A percentile compares a stretch with the other conserved stretches of the same genome.
phyloP scores from a whole-genome alignment of 2,888 invertebrate species.

The Acanthosepion esculentum region DNA sequence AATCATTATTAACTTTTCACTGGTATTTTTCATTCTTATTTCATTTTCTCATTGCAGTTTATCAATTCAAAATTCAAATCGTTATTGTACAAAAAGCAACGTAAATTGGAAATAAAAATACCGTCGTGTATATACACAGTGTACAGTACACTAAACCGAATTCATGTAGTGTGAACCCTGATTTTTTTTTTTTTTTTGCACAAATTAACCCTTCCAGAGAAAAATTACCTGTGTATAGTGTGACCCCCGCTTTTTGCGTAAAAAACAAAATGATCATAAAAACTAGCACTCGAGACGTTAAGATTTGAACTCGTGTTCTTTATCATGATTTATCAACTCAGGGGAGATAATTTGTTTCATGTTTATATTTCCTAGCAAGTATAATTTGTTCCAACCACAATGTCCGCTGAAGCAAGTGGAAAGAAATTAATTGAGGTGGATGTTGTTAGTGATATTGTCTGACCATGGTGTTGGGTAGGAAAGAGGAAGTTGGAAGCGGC shows the following conservation, averaged over 20 bases:
- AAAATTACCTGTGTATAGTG: too few species aligned
- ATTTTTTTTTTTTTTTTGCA: too few species aligned
- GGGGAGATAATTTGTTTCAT: not conserved
- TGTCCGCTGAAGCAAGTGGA: slow-evolving; percentile 51
- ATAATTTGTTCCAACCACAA: not conserved
- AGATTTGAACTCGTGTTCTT: not conserved
- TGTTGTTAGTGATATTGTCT: slow-evolving; percentile 71
- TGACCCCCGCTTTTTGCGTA: too few species aligned
- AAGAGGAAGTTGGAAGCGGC: slow-evolving; percentile 71
- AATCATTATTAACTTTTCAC: not conserved
- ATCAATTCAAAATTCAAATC: too few species aligned
- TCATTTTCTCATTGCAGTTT: not conserved
- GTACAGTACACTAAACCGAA: too few species aligned
- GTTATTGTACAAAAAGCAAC: not conserved
- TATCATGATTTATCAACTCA: not conserved
- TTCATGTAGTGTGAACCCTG: too few species aligned
- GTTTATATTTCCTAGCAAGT: not conserved
- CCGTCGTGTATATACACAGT: too few species aligned
- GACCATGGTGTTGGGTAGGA: slow-evolving; percentile 74
- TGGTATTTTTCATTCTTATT: not conserved
- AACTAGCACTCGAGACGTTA: not conserved
- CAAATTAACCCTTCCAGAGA: too few species aligned
- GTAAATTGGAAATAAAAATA: not conserved
- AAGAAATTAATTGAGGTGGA: slow-evolving; percentile 63
- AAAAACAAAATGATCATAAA: too few species aligned